Base-by-base conservation (phyloP, 2,797 vertebrate species). In the Tokudaia tokunoshimensis region DNA sequence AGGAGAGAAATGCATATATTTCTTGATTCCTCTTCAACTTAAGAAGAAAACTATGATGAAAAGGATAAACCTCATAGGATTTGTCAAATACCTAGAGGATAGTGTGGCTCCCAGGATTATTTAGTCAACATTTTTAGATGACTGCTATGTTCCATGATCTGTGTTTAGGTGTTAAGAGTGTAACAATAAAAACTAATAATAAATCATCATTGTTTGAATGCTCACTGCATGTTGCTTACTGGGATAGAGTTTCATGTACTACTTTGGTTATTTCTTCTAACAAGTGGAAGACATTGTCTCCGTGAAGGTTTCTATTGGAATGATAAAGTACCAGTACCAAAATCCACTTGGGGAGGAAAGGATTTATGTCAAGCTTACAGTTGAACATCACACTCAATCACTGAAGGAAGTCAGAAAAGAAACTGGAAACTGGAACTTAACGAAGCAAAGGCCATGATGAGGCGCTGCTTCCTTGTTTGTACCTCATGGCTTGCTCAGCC, bases 181-280 rank as follows among this genome's bases (percentile, higher is more conserved):
- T 29, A 92, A 93, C 83, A 41, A 76, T 50, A 6, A 19, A 78
- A 95, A 92, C 70, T 11, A 95, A 52, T 50, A 84, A 19, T 24
- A 83, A 37, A 22, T 89, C 12, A 9, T 4, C 80, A 1, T 44
- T 67, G 57, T 83, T 83, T 88, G 15, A 92, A 72, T 41, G 50
- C 11, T 82, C 6, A 37, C 1, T 57, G 10, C 6, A 50, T 65
- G 55, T 41, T 59, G 47, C 14, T 29, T 34, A 61, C 22, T 79
- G 4, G 10, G 47, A 1, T 59, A 67, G 2, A 3, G 1, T 94
- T 75, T n/a, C n/a, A 12, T 44, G 22, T 7, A 31, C 20, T n/a
- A 50, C 20, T 57, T 2, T 65, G 17, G 24, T 94, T 84, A 74
- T 84, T 93, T 76, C n/a, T 78, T 76, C 86, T 90, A 94, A 86